Evolutionary conservation across 53 echinoderm and acorn worm species (phyloP), one percentile per base, ranked within the genome.

Genomic region (Paracentrotus lividus): DNA sequence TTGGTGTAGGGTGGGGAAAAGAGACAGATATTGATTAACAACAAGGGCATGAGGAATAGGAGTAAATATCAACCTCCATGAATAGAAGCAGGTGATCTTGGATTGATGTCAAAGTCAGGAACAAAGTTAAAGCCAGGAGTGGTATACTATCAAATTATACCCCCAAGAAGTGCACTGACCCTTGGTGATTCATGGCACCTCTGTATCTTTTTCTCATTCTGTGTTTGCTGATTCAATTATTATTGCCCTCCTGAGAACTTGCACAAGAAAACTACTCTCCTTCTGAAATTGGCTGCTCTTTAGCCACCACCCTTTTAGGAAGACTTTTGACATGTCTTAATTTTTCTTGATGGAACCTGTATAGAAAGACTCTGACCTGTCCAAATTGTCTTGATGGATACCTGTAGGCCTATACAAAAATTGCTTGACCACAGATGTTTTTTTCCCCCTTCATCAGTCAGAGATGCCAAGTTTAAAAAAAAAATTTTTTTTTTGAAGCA

Each of bases 31-130:
- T n/a, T n/a, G n/a, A n/a, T n/a, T 24, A 60, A 24, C 8, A 1
- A 57, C 0, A 60, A 60, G n/a, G n/a, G 18, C 69, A 69, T 36
- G 18, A 31, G 38, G 3, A 69, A 2, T 36, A 16, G 69, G 34
- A 61, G 27, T 26, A 61, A 61, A 61, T n/a, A n/a, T n/a, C 61
- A 61, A 61, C 61, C 61, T 61, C 4, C 5, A 20, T 57, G 57
- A 52, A 57, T 66, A 9, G 66, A 36, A 38, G 69, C 69, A 69
- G 36, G 38, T 69, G 69, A 69, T 69, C 69, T 69, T 69, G 38
- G 2, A 2, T 69, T 27, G 29, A 61, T 27, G 36, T 69, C 38
- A 38, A 14, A 69, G 69, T 69, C 69, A 38, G 4, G 16, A 38
- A 3, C 69, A 15, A 36, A 69, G 16, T 20, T 21, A 57, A 21